Percentiles rank a stretch among this genome's conserved stretches.
Conservation (phyloP, 1,140 invertebrate species). For the Trichogramma pretiosum region DNA sequence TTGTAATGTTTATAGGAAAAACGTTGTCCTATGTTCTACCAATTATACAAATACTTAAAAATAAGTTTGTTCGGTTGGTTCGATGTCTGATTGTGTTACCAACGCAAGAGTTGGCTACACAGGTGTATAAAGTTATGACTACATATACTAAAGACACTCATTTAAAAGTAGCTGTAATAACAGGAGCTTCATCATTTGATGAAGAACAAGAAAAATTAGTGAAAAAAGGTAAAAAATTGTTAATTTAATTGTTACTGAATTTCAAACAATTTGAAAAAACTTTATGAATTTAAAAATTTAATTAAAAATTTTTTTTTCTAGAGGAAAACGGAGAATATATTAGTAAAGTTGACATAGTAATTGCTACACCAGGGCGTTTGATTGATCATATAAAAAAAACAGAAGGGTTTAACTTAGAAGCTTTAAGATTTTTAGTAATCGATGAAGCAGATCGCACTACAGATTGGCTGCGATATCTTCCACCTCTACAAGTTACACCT, state of each 20-base stretch:
- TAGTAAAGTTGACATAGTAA: constrained; percentile 75
- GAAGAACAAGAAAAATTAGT: constrained; percentile 70
- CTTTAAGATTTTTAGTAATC: constrained; percentile 79
- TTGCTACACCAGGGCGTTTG: constrained; percentile 87
- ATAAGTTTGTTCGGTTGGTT: constrained; percentile 49
- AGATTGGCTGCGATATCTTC: constrained; percentile 73
- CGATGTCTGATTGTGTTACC: constrained; percentile 83
- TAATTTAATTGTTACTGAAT: not conserved
- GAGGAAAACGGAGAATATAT: constrained; percentile 42
- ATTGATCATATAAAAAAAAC: constrained; percentile 87
- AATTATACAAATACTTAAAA: constrained; percentile 63
- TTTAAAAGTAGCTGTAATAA: constrained; percentile 65
- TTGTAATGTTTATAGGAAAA: constrained; percentile 50
- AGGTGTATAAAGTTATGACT: constrained; percentile 78
- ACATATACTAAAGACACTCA: constrained; percentile 62
- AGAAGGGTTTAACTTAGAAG: constrained; percentile 71
- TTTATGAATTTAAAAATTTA: constrained; percentile 1
- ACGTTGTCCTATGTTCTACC: constrained; percentile 91
- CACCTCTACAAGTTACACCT: constrained; percentile 33
- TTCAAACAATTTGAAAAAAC: not conserved
- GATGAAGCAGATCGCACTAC: constrained; percentile 94
- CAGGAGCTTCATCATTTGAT: constrained; percentile 62
- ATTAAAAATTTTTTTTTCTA: constrained; percentile 27
- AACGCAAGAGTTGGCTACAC: constrained; percentile 81
- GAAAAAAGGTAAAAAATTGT: constrained; percentile 50